phyloP scores from a whole-genome alignment of 2,888 invertebrate species.

The Ecliptopera silaceata region DNA sequence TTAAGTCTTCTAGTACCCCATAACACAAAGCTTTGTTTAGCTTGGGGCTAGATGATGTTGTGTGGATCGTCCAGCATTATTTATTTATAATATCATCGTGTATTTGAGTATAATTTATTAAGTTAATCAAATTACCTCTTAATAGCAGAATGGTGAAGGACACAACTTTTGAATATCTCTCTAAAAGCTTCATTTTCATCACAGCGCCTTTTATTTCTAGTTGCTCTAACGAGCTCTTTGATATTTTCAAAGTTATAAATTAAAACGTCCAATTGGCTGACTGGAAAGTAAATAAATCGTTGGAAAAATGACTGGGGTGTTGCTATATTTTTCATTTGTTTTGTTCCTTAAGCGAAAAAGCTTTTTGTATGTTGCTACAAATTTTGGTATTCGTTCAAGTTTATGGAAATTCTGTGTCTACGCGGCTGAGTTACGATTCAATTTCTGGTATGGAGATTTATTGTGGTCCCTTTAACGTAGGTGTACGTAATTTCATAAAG shows the following conservation, averaged over 20 bases:
- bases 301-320: constrained; percentile 26
- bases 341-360: constrained; percentile 31
- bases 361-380: constrained; percentile 29
- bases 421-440: constrained; percentile 40
- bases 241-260: constrained; percentile 62
- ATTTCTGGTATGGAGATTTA: constrained; percentile 40
- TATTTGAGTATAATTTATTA: constrained; percentile 11
- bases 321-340: constrained; percentile 30
- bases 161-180: constrained; percentile 46
- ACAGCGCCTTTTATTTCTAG: constrained; percentile 44
- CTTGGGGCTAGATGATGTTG: too few relatives aligned
- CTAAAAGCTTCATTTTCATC: constrained; percentile 54
- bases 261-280: constrained; percentile 62
- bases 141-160: constrained; percentile 52
- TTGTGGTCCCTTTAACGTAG: constrained; percentile 25
- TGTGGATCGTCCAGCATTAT: too few relatives aligned
- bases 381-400: constrained; percentile 37
- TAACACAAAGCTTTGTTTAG: too few relatives aligned
- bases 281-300: constrained; percentile 48
- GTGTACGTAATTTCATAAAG: constrained; percentile 27
- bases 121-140: constrained; percentile 44
- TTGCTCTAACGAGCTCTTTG: constrained; percentile 48
- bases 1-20: too few relatives aligned
- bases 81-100: too few relatives aligned
- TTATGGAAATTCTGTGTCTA: constrained; percentile 37